A percentile compares a stretch with the other conserved stretches of the same genome.
phyloP scores from a whole-genome alignment of 2,888 invertebrate genomes.

The Athalia rosae region DNA sequence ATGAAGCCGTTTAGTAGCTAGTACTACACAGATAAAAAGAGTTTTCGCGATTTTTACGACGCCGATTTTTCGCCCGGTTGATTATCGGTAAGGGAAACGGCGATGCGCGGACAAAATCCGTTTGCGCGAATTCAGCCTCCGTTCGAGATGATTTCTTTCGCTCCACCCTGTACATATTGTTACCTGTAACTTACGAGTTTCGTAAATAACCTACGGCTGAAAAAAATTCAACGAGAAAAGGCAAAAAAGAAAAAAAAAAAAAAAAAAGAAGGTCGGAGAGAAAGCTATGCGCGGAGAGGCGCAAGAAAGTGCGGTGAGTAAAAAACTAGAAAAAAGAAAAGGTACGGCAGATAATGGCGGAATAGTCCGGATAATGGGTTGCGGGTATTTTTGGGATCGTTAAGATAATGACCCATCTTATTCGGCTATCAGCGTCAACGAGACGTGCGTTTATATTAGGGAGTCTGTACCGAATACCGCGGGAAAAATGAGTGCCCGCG shows the following conservation, averaged over 20 bases:
- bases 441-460: constrained; percentile 34
- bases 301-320: constrained; percentile 9
- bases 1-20: too few species aligned
- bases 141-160: too few species aligned
- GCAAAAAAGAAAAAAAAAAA: too few species aligned
- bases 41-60: background rate
- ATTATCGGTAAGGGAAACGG: too few species aligned
- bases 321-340: background rate
- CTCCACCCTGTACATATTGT: too few species aligned
- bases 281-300: background rate
- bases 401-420: constrained; percentile 44
- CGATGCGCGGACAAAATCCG: too few species aligned
- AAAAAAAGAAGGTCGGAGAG: too few species aligned
- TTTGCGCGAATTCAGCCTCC: too few species aligned
- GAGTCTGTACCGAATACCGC: constrained; percentile 3
- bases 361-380: constrained; percentile 39
- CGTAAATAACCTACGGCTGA: too few species aligned
- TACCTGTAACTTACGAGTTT: too few species aligned
- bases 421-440: background rate
- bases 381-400: constrained; percentile 46
- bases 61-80: too few species aligned
- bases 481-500: background rate
- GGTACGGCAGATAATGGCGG: background rate
- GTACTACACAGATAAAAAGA: background rate
- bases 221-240: too few species aligned